Evolutionary conservation across 2,888 invertebrate species (phyloP).

Genomic region (Rhogogaster chlorosoma): DNA sequence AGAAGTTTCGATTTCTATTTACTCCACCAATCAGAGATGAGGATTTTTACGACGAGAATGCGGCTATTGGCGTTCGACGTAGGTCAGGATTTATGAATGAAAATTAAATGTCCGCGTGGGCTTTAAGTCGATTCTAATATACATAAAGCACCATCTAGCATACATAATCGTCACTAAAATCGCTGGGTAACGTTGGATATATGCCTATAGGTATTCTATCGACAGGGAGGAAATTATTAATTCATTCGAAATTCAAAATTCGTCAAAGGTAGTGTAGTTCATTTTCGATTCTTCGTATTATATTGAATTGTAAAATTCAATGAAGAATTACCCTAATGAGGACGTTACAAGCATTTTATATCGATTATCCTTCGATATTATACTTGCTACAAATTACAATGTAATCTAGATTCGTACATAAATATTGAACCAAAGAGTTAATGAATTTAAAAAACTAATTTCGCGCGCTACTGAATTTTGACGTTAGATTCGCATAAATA

Average conservation of each 20-base stretch:
- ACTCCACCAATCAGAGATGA: constrained; percentile 11
- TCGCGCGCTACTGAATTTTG: not conserved
- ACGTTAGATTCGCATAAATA: not conserved
- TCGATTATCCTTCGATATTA: not conserved
- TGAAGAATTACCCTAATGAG: not conserved
- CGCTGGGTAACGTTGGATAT: not conserved
- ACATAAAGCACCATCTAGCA: not conserved
- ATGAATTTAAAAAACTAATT: not conserved
- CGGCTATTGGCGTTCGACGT: constrained; percentile 8
- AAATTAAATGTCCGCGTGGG: not conserved
- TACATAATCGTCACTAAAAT: not conserved
- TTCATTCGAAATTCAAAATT: not conserved
- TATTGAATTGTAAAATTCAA: not conserved
- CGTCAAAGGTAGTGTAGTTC: not conserved
- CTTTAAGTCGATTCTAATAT: not conserved
- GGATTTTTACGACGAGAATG: not conserved
- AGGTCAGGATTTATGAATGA: constrained; percentile 47
- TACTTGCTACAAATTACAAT: no score
- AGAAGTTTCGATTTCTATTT: not conserved
- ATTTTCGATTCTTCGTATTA: not conserved
- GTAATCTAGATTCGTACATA: not conserved
- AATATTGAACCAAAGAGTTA: not conserved
- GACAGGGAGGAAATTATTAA: not conserved
- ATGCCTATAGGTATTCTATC: constrained; percentile 7
- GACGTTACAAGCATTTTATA: not conserved